Conservation (phyloP, 2,888 invertebrate species). For the Rutpela maculata region DNA sequence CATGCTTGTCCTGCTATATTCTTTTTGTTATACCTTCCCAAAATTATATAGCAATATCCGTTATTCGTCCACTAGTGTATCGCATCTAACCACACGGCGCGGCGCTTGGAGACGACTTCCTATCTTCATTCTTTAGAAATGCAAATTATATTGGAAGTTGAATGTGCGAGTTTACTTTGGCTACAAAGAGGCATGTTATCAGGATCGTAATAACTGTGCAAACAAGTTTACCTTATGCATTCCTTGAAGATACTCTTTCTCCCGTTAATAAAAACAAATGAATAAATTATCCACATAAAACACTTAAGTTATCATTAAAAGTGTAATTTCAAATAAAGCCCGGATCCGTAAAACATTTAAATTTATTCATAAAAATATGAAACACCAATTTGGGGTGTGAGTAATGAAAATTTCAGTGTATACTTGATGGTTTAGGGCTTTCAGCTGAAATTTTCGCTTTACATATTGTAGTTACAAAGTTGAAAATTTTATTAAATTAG, state of each 20-base stretch:
- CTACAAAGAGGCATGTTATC: neutral
- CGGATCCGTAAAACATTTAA: slow-evolving; percentile 40
- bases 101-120: no score
- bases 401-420: slow-evolving; percentile 47
- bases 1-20: no score
- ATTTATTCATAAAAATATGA: slow-evolving; percentile 51
- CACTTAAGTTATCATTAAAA: slow-evolving; percentile 20
- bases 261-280: neutral
- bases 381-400: slow-evolving; percentile 35
- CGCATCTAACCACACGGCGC: no score
- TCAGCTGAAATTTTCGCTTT: slow-evolving; percentile 33
- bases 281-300: slow-evolving; percentile 11
- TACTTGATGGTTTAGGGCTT: slow-evolving; percentile 16
- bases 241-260: neutral
- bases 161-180: neutral
- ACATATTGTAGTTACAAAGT: slow-evolving; percentile 42
- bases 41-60: no score
- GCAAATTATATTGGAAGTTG: no score
- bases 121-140: no score
- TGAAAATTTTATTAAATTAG: slow-evolving; percentile 45
- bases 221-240: neutral
- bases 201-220: neutral
- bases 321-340: slow-evolving; percentile 16
- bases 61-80: no score
- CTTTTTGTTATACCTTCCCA: no score